Conservation (phyloP, 2,888 invertebrate genomes). For the Ophraella communa region DNA sequence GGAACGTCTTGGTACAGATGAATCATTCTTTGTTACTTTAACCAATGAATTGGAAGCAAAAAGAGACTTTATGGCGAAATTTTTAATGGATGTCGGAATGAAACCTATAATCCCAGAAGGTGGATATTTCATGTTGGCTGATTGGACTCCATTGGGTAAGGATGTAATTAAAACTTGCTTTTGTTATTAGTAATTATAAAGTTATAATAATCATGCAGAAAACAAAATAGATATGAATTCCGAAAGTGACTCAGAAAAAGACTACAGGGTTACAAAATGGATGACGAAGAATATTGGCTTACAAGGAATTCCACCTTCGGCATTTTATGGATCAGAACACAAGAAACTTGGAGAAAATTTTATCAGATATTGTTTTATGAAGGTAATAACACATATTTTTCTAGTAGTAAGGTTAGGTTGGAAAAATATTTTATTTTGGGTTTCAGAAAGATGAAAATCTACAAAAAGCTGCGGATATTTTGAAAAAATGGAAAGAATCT, state of each 20-base stretch:
- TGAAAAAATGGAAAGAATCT: conserved; percentile 65
- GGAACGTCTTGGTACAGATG: conserved; percentile 69
- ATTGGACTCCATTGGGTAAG: conserved; percentile 81
- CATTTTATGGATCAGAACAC: conserved; percentile 85
- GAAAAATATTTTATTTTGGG: conserved; percentile 36
- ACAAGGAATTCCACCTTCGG: conserved; percentile 92
- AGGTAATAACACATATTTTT: conserved; percentile 63
- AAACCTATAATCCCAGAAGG: conserved; percentile 92
- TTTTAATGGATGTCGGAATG: conserved; percentile 82
- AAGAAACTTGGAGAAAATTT: conserved; percentile 84
- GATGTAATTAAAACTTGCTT: too few relatives aligned
- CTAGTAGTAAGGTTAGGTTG: too few relatives aligned
- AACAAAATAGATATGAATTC: conserved; percentile 71
- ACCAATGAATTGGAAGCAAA: conserved; percentile 77
- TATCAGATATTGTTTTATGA: conserved; percentile 93
- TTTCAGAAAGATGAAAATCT: conserved; percentile 79
- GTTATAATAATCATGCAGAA: too few relatives aligned
- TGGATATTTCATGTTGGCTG: conserved; percentile 96
- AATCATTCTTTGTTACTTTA: conserved; percentile 84
- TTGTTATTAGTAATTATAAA: too few relatives aligned
- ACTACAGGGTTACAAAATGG: conserved; percentile 95
- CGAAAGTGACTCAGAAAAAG: conserved; percentile 77
- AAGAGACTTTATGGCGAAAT: conserved; percentile 78
- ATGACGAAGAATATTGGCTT: conserved; percentile 91
- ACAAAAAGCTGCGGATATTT: conserved; percentile 68